phyloP scores from a whole-genome alignment of 2,888 invertebrate species.

The Onchidella celtica region DNA sequence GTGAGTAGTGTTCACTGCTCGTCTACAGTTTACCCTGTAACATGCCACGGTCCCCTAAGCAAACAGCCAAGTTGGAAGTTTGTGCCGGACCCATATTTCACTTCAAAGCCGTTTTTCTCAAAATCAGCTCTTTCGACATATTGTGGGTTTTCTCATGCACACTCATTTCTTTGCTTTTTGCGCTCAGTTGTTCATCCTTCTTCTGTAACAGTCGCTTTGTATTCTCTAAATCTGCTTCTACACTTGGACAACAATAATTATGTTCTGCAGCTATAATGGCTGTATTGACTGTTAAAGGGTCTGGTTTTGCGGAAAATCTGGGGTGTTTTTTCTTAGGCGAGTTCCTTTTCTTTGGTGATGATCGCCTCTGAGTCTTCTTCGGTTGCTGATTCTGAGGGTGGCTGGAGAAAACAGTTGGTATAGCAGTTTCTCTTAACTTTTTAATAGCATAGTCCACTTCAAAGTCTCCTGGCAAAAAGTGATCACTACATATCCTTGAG shows the following conservation, averaged over 20 bases:
- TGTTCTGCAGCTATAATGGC: neutral
- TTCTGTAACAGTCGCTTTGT: neutral
- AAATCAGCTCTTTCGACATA: no score
- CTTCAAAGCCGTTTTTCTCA: no score
- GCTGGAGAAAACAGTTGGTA: neutral
- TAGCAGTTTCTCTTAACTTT: neutral
- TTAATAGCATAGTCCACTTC: neutral
- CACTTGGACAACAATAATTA: neutral
- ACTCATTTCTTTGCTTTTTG: slow-evolving; percentile 4
- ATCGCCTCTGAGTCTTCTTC: neutral
- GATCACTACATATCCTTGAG: slow-evolving; percentile 1
- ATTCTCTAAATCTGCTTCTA: neutral
- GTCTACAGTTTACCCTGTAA: no score
- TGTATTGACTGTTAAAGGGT: neutral
- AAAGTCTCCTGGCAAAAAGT: slow-evolving; percentile 5
- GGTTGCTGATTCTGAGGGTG: neutral
- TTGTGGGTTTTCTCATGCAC: no score
- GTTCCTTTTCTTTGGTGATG: neutral
- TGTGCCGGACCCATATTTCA: no score
- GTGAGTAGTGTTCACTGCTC: no score
- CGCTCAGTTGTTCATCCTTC: neutral
- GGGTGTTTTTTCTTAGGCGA: neutral
- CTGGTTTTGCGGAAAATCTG: neutral
- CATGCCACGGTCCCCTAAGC: no score
- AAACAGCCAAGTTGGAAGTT: no score